Evolutionary conservation across 2,888 invertebrate genomes (phyloP).

Genomic region (Acleris emargana): DNA sequence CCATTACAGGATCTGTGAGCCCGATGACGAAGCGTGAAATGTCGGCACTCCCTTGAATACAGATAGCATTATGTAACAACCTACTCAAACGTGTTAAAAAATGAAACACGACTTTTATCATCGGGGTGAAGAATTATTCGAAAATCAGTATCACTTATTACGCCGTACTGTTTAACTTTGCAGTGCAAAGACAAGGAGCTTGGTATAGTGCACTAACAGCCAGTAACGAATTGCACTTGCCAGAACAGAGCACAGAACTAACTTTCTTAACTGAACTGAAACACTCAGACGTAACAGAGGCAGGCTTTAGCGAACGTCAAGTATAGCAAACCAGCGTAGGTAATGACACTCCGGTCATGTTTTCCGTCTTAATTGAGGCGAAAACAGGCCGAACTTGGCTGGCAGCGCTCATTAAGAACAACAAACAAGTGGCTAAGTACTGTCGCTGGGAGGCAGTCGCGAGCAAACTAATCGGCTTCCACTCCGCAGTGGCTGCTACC

Average conservation of each 20-base stretch:
- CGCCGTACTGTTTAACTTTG: neutral
- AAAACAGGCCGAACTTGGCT: slow-evolving; percentile 76
- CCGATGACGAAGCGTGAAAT: slow-evolving; percentile 33
- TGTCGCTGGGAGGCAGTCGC: slow-evolving; percentile 56
- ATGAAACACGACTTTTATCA: slow-evolving; percentile 17
- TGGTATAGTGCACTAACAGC: slow-evolving; percentile 1
- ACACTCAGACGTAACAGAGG: slow-evolving; percentile 33
- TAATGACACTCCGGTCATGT: slow-evolving; percentile 72
- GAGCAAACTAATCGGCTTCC: slow-evolving; percentile 76
- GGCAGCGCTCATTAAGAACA: slow-evolving; percentile 80
- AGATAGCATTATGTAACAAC: slow-evolving; percentile 25
- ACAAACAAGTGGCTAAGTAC: slow-evolving; percentile 80
- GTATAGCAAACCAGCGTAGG: slow-evolving; percentile 54
- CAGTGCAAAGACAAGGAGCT: slow-evolving; percentile 23
- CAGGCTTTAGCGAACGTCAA: slow-evolving; percentile 40
- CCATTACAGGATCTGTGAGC: slow-evolving; percentile 31
- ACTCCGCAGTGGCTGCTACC: slow-evolving; percentile 49
- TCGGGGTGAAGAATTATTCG: slow-evolving; percentile 9
- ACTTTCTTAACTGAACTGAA: slow-evolving; percentile 36
- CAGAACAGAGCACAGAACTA: slow-evolving; percentile 25
- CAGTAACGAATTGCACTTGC: slow-evolving; percentile 30
- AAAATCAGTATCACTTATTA: slow-evolving; percentile 18
- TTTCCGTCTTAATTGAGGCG: slow-evolving; percentile 80
- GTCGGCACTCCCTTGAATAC: slow-evolving; percentile 33
- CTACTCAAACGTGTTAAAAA: slow-evolving; percentile 13